These are phyloP conservation scores for Labroides dimidiatus DNA, from an alignment of 2,797 vertebrate species.

Conservation along the genomic window DNA sequence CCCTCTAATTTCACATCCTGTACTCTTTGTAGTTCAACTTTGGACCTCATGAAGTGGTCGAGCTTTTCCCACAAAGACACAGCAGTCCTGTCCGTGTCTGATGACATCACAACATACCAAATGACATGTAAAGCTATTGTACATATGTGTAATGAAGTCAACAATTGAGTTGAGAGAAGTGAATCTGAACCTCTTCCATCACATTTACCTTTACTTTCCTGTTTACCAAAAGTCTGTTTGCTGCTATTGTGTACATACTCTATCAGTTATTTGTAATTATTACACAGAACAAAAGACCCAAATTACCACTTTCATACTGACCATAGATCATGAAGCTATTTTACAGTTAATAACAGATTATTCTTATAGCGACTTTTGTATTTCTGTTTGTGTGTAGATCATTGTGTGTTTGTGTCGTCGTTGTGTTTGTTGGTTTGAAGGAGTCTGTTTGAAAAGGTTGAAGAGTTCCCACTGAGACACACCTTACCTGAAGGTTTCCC, in stretches of 20 bases:
- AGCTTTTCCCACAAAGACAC: not conserved
- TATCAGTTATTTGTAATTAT: conserved; percentile 67
- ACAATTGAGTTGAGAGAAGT: conserved; percentile 46
- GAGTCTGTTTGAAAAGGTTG: conserved; percentile 39
- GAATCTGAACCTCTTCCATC: conserved; percentile 58
- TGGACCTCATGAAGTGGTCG: not conserved
- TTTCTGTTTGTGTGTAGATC: conserved; percentile 62
- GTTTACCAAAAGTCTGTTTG: conserved; percentile 86
- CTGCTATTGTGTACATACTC: conserved; percentile 85
- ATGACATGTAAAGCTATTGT: conserved; percentile 69
- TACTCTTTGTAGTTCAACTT: conserved; percentile 1
- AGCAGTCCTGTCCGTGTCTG: not conserved
- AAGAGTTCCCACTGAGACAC: conserved; percentile 28
- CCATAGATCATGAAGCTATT: conserved; percentile 72
- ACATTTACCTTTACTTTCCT: conserved; percentile 51
- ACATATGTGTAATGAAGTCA: conserved; percentile 80
- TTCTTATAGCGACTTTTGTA: conserved; percentile 62
- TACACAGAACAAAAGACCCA: conserved; percentile 62
- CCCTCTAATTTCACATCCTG: conserved; percentile 44
- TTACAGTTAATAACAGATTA: conserved; percentile 68
- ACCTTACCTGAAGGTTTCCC: not conserved
- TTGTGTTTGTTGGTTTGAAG: conserved; percentile 61
- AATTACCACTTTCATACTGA: conserved; percentile 58
- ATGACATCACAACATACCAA: conserved; percentile 57
- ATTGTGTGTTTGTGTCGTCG: conserved; percentile 45